Evolutionary conservation across 1,140 invertebrate species (phyloP), one percentile per base, ranked within the genome.

Genomic region (Drosophila kikkawai): DNA sequence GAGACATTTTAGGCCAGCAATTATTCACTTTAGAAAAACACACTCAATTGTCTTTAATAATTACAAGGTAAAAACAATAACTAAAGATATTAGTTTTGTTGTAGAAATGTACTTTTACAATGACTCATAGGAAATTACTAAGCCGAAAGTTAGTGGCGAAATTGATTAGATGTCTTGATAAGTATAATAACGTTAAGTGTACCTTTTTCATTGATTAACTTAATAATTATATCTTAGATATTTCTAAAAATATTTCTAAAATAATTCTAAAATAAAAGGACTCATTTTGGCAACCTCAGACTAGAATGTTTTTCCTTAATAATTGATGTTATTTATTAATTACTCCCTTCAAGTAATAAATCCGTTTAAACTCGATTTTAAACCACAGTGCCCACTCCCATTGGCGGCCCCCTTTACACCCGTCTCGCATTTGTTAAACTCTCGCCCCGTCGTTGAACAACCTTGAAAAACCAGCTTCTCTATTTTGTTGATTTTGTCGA

Each of bases 401-500:
- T 22, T 55, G 17, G 11, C 29, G 15, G 11, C 32, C 17, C 34
- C 37, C 56, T 44, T 29, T n/a, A 32, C 13, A 22, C 17, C 55
- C 37, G 29, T 34, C 41, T 29, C 13, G 53, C 53, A 12, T 59
- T 58, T 73, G 47, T 71, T 71, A 60, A 51, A 65, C 42, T 53
- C 39, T 48, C 58, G 37, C 39, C 36, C 57, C 39, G 32, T 32
- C 36, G 36, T 17, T 48, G 44, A 64, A 77, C 71, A 86, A 86
- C 83, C 84, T 87, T 87, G 80, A 87, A 77, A 87, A 87, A 87
- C 83, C 80, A 80, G 84, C 71, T 88, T 87, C 37, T 45, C 37
- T 45, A 69, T 70, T 70, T 60, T 82, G 47, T 79, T 65, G 60
- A 48, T 19, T 32, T 76, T 53, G 39, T n/a, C 55, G 32, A 22